Conservation (phyloP, 2,797 vertebrate species). For the Sebastolobus alascanus region DNA sequence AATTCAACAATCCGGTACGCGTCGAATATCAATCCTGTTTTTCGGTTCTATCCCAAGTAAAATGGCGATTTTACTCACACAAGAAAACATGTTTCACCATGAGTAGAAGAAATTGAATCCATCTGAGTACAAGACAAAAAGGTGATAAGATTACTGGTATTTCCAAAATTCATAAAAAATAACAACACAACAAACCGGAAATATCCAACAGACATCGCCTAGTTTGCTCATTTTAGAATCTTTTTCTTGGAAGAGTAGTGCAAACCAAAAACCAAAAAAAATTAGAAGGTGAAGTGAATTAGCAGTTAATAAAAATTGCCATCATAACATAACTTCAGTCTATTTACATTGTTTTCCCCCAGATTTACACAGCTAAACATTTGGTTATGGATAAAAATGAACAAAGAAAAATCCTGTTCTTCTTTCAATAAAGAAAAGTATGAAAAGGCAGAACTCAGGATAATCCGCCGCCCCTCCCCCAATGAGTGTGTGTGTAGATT, state of each 20-base stretch:
- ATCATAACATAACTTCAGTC: conserved; percentile 70
- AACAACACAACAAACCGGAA: conserved; percentile 75
- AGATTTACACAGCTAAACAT: conserved; percentile 78
- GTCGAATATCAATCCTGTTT: conserved; percentile 56
- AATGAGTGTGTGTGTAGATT: conserved; percentile 35
- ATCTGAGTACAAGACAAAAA: conserved; percentile 81
- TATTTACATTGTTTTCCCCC: conserved; percentile 76
- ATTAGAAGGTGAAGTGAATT: conserved; percentile 66
- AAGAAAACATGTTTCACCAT: conserved; percentile 83
- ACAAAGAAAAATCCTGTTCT: conserved; percentile 46
- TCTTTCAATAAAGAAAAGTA: conserved; percentile 58
- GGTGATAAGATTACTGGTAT: conserved; percentile 75
- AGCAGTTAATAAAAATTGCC: conserved; percentile 76
- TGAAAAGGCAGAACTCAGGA: conserved; percentile 72
- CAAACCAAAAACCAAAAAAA: conserved; percentile 63
- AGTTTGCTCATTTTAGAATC: conserved; percentile 73
- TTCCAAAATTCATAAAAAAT: conserved; percentile 78
- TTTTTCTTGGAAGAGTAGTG: conserved; percentile 80
- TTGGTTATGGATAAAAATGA: conserved; percentile 72
- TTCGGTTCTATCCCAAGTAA: conserved; percentile 73
- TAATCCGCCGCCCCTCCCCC: conserved; percentile 45
- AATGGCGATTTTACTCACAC: conserved; percentile 80
- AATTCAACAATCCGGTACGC: conserved; percentile 62
- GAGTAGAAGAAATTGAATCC: conserved; percentile 78
- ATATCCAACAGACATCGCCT: conserved; percentile 77